Conservation (phyloP, 1,140 invertebrate genomes). For the Heterodera schachtii region DNA sequence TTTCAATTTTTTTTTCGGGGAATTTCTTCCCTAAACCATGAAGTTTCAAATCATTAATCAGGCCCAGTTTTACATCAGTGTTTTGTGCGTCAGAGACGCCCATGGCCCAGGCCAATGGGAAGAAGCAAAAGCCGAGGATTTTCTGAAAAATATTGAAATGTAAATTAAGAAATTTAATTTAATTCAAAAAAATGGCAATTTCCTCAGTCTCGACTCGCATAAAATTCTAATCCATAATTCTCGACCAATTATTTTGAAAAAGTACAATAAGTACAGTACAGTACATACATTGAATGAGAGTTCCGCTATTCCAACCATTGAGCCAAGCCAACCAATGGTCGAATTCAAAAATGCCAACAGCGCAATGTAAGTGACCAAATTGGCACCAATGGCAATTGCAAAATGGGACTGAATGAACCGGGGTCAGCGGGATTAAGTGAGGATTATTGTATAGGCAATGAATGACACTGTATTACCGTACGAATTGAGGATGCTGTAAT, state of each 20-base stretch:
- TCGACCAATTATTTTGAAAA: too few species aligned
- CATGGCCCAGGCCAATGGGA: slow-evolving; percentile 79
- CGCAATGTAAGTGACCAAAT: slow-evolving; percentile 85
- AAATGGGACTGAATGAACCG: slow-evolving; percentile 77
- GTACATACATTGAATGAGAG: too few species aligned
- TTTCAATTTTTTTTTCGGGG: too few species aligned
- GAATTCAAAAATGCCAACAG: slow-evolving; percentile 81
- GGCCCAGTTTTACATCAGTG: slow-evolving; percentile 14
- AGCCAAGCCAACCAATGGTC: slow-evolving; percentile 78
- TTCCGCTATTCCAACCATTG: slow-evolving; percentile 71
- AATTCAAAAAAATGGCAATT: too few species aligned
- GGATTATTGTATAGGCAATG: slow-evolving; percentile 83
- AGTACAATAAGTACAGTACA: too few species aligned
- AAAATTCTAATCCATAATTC: too few species aligned
- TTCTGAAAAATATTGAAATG: slow-evolving; percentile 68
- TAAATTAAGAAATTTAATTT: too few species aligned
- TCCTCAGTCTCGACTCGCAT: too few species aligned
- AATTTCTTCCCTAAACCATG: not conserved
- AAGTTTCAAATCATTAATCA: not conserved
- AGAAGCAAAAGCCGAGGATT: slow-evolving; percentile 81
- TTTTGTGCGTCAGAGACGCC: slow-evolving; percentile 73
- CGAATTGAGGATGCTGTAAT: slow-evolving; percentile 28
- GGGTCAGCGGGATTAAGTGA: slow-evolving; percentile 73
- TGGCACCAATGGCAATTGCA: slow-evolving; percentile 84
- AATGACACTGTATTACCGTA: not conserved